These are phyloP conservation scores for Heliothis virescens DNA, from an alignment of 1,140 invertebrate genomes.

Conservation along the genomic window DNA sequence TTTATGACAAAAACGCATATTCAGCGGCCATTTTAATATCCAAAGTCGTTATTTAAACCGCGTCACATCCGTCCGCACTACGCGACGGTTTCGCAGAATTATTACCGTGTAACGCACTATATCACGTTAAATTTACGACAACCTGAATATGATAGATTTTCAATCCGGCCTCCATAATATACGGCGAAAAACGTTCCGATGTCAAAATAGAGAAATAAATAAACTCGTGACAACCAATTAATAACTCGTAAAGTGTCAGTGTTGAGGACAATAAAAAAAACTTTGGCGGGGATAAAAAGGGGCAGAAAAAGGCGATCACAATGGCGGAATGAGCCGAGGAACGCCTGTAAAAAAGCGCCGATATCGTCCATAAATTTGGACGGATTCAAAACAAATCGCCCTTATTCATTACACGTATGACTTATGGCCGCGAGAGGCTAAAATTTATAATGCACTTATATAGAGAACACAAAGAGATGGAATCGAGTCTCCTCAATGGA, in stretches of 20 bases:
- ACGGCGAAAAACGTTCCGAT: constrained; percentile 80
- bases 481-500: constrained; percentile 57
- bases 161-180: constrained; percentile 81
- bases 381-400: constrained; percentile 86
- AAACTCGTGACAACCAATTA: constrained; percentile 86
- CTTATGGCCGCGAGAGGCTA: constrained; percentile 75
- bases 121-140: constrained; percentile 84
- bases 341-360: constrained; percentile 82
- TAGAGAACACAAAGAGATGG: constrained; percentile 72
- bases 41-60: constrained; percentile 81
- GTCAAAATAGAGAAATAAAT: constrained; percentile 86
- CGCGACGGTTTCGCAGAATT: constrained; percentile 78
- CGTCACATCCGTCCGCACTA: constrained; percentile 82
- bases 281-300: constrained; percentile 77
- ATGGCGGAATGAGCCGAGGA: constrained; percentile 79
- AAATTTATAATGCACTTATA: constrained; percentile 82
- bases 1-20: constrained; percentile 70
- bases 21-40: constrained; percentile 82
- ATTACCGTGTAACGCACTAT: constrained; percentile 83
- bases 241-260: constrained; percentile 86
- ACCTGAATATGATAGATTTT: constrained; percentile 86
- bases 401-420: constrained; percentile 87
- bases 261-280: constrained; percentile 82
- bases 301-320: constrained; percentile 83
- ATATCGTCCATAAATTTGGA: constrained; percentile 85